These are phyloP conservation scores for Prietella phreatophila DNA, from an alignment of 2,113 vertebrate genomes.

Conservation along the genomic window DNA sequence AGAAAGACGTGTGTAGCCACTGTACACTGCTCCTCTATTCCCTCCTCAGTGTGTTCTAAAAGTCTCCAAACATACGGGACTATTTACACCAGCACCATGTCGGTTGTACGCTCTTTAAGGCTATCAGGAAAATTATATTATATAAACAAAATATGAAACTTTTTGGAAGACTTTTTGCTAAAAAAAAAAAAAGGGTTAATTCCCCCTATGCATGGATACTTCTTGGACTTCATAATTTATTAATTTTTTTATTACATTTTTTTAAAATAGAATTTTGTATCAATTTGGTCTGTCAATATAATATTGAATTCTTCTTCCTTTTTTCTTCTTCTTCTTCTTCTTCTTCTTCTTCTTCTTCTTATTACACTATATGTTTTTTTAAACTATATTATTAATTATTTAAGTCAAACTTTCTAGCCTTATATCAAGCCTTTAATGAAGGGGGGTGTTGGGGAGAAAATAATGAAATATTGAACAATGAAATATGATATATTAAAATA, in stretches of 20 bases:
- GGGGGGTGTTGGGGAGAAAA: neutral
- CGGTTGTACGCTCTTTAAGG: no score
- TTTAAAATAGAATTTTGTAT: neutral
- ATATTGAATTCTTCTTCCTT: neutral
- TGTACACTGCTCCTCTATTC: neutral
- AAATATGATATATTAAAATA: neutral
- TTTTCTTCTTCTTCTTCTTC: no score
- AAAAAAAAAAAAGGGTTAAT: no score
- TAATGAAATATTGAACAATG: conserved; percentile 1
- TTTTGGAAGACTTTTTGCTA: no score
- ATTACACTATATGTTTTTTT: neutral
- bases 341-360: no score
- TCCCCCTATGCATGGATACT: no score
- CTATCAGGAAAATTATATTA: no score
- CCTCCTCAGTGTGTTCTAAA: neutral
- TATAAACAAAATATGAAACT: no score
- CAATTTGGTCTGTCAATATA: neutral
- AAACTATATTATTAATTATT: neutral
- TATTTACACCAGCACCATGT: no score
- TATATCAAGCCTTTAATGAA: neutral
- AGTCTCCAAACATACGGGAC: no score
- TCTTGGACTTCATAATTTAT: no score
- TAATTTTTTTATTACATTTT: no score
- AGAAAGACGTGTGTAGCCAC: neutral
- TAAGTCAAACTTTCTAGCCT: neutral